These are phyloP conservation scores for Lithodes maja DNA, from an alignment of 2,888 invertebrate species.

Conservation along the genomic window DNA sequence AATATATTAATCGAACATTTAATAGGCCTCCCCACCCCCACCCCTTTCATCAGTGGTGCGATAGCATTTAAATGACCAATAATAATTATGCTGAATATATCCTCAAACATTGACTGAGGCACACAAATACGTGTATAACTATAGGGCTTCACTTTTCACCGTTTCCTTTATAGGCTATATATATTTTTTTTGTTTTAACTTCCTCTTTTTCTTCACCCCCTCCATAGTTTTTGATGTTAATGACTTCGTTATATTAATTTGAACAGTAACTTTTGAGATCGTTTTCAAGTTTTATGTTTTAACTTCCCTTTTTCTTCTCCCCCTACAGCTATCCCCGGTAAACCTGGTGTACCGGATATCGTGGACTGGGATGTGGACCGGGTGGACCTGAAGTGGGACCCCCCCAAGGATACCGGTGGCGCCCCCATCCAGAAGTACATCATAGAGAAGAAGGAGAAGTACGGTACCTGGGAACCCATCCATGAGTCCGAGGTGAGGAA, in stretches of 20 bases:
- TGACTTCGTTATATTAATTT: neutral
- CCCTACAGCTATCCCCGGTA: constrained; percentile 82
- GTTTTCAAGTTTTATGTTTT: neutral
- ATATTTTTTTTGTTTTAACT: too few species aligned
- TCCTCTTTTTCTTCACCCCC: neutral
- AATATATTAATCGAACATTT: too few species aligned
- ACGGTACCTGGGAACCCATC: constrained; percentile 88
- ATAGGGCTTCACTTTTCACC: neutral
- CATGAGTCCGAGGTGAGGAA: constrained; percentile 81
- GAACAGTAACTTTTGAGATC: too few species aligned
- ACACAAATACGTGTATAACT: neutral
- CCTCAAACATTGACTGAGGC: too few species aligned
- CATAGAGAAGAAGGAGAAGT: constrained; percentile 91
- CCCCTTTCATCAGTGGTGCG: too few species aligned
- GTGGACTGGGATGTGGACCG: constrained; percentile 92
- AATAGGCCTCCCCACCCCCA: too few species aligned
- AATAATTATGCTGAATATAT: too few species aligned
- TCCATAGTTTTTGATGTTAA: neutral
- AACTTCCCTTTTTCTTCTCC: neutral
- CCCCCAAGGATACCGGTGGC: constrained; percentile 85
- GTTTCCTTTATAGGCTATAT: neutral
- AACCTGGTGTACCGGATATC: constrained; percentile 90
- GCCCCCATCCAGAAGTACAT: constrained; percentile 89
- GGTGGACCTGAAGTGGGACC: constrained; percentile 89
- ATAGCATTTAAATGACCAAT: too few species aligned